Base-by-base conservation (phyloP, 2,797 vertebrate genomes). In the Vultur gryphus region DNA sequence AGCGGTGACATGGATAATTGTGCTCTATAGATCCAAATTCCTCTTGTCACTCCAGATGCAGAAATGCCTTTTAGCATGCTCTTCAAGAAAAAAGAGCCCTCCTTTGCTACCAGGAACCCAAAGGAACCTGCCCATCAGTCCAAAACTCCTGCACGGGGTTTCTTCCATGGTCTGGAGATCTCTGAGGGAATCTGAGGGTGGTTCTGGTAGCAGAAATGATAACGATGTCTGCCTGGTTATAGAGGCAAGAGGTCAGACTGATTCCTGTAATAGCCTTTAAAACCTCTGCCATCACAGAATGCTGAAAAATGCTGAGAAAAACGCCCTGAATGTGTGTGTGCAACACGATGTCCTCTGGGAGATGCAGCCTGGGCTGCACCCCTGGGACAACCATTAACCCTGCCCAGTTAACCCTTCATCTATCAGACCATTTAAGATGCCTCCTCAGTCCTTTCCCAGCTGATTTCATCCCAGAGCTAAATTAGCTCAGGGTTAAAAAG, bases 31-130 rank as follows among this genome's bases (percentile, higher is more conserved):
- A 88, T 83, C 64, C 69, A 58, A 87, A 95, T 90, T 89, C 89
- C 90, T 92, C 95, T 87, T 78, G 76, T 89, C 71, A 62, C 35
- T 93, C 59, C 88, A 91, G 92, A 90, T 28, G 61, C 75, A 92
- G 46, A 72, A 66, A 28, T 58, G 66, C 57, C 65, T 88, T 72
- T 84, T 26, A 85, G 69, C 24, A 18, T 43, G 33, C 18, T 77
- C 48, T 70, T 81, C 67, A 66, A 46, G 48, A 18, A 66, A 85
- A 70, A 31, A 70, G 49, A 89, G 57, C 13, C 17, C 12, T 84
- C 35, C 41, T 92, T 90, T 43, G 39, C 75, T 62, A 54, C 62
- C 2, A 2, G 44, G 15, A 64, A 59, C 21, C 41, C 41, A 71
- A 75, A 59, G 48, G 29, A 72, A 11, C 46, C 54, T 71, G 20